Conservation (phyloP, 2,888 invertebrate genomes). For the Drosophila heteroneura region DNA sequence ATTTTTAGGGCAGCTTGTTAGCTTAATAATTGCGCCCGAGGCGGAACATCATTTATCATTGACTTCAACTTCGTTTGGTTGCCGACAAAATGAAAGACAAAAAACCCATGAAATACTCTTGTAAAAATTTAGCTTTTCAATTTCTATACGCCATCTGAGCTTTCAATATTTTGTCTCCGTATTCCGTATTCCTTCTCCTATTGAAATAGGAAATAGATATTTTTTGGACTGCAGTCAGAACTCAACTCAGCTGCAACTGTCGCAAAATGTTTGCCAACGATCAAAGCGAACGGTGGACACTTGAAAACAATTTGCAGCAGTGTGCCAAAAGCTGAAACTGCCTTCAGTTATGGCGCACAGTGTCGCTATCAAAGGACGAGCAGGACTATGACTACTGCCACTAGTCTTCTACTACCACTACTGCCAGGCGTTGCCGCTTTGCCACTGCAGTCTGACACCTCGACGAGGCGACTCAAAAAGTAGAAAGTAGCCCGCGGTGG, state of each 20-base stretch:
- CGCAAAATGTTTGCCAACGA: constrained; percentile 55
- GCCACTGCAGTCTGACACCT: constrained; percentile 60
- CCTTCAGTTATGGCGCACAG: constrained; percentile 50
- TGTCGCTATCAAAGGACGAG: constrained; percentile 45
- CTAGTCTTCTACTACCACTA: background rate
- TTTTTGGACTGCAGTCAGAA: constrained; percentile 12
- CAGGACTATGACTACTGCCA: background rate
- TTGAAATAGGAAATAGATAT: constrained; percentile 28
- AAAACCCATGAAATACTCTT: background rate
- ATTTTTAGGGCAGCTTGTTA: background rate
- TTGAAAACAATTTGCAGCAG: constrained; percentile 41
- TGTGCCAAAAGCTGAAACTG: constrained; percentile 37
- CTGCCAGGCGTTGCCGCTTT: constrained; percentile 19
- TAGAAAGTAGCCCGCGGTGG: constrained; percentile 64
- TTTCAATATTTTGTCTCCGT: background rate
- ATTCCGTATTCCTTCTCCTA: background rate
- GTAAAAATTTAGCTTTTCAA: background rate
- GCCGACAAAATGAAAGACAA: background rate
- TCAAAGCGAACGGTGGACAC: constrained; percentile 54
- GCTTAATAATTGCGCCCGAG: background rate
- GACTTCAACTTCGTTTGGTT: background rate
- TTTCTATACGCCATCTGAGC: background rate
- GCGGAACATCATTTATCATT: background rate
- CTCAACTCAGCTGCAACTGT: constrained; percentile 50
- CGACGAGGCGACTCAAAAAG: constrained; percentile 39